Base-by-base conservation (phyloP, 2,797 vertebrate species). In the Chrysocyon brachyurus region DNA sequence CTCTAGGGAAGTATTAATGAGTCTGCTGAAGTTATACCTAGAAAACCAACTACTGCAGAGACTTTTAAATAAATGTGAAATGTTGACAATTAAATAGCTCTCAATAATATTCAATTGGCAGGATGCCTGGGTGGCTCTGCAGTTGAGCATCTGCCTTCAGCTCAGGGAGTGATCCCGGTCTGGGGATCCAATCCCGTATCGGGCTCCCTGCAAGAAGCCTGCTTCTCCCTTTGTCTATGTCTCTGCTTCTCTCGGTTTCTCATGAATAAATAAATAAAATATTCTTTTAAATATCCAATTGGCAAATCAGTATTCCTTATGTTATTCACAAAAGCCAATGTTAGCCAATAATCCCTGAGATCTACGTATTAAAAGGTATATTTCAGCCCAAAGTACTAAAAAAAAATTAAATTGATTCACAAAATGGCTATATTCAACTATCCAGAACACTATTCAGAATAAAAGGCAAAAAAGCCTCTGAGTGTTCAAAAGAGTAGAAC, bases 401-500 rank as follows among this genome's bases (percentile, higher is more conserved):
- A 78, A 78, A 73, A 78, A 87, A n/a, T 72, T 87, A 33, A 78
- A 64, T 0, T 94, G n/a, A 87, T 68, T 87, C 84, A 89, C 7
- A 72, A 86, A 82, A 15, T 90, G 26, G 19, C 49, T 82, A 87
- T 57, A 92, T 66, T n/a, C 26, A 79, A 40, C 79, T 81, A 52
- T 22, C 56, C 5, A 88, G 36, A 78, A 84, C 24, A 89, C 21
- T 46, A 56, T 75, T 16, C 70, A 79, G 36, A 54, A 86, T n/a
- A 93, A 87, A 77, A 87, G 85, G 28, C 36, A 86, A 63, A 81
- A 73, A 6, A 16, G 52, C 24, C 88, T 83, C 64, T 57, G 31
- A 54, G 19, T 70, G 21, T 36, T 96, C 59, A 82, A 75, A 81
- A 82, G 31, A 94, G 68, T 94, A 94, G 31, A 87, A 83, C 17